phyloP scores from a whole-genome alignment of 2,888 invertebrate species.

The Caenorhabditis zanzibari region DNA sequence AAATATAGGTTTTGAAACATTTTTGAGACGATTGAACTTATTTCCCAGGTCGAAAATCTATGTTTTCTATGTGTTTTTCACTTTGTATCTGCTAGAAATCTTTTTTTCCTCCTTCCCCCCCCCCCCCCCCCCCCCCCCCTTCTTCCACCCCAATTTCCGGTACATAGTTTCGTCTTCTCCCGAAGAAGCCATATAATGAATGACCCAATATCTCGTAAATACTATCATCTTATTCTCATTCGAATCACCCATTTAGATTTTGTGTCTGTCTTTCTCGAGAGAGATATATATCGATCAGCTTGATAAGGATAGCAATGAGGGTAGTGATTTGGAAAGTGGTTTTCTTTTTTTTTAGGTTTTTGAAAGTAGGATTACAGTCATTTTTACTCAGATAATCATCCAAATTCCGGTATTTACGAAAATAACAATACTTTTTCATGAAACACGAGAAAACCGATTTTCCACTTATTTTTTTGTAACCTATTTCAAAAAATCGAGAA shows the following conservation, averaged over 20 bases:
- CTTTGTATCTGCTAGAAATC: background rate
- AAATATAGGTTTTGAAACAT: background rate
- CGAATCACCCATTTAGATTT: slow-evolving; percentile 10
- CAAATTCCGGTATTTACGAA: too few relatives aligned
- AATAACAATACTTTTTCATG: too few relatives aligned
- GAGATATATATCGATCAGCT: slow-evolving; percentile 21
- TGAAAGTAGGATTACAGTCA: too few relatives aligned
- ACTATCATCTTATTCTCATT: slow-evolving; percentile 1
- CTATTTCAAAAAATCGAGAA: too few relatives aligned
- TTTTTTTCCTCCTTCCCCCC: background rate
- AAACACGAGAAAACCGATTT: too few relatives aligned
- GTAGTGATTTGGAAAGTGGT: too few relatives aligned
- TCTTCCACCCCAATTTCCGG: background rate
- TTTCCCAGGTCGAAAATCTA: too few relatives aligned
- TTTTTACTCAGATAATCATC: too few relatives aligned
- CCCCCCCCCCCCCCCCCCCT: background rate
- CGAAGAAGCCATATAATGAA: background rate
- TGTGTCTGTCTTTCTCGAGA: background rate
- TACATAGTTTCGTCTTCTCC: background rate
- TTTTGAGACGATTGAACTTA: too few relatives aligned
- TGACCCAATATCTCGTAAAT: slow-evolving; percentile 8
- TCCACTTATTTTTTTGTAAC: too few relatives aligned
- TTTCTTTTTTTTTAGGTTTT: too few relatives aligned
- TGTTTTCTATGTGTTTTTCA: too few relatives aligned
- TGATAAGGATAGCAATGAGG: slow-evolving; percentile 13